phyloP scores from a whole-genome alignment of 2,888 invertebrate genomes.

The Rhagophthalmus giganteus region DNA sequence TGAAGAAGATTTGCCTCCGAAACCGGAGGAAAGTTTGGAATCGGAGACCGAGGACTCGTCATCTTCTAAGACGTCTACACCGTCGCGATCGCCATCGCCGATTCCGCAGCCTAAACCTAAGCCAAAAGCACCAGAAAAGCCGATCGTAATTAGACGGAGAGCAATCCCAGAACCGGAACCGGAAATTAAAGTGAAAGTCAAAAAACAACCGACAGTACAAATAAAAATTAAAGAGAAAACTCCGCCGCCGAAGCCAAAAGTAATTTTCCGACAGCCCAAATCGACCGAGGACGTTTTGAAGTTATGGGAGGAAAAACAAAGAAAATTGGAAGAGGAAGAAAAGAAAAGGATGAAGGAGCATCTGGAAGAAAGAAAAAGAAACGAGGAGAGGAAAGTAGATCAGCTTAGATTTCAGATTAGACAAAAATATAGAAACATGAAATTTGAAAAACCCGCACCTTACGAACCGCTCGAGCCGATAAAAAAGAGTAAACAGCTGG shows the following conservation, averaged over 20 bases:
- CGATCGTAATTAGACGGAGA: constrained; percentile 47
- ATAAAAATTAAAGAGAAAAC: constrained; percentile 28
- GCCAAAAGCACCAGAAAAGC: constrained; percentile 42
- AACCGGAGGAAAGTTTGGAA: constrained; percentile 1
- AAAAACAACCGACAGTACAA: constrained; percentile 40
- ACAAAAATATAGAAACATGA: constrained; percentile 47
- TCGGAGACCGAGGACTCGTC: not conserved
- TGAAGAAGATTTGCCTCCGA: constrained; percentile 44
- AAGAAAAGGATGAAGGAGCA: constrained; percentile 49
- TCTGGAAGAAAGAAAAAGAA: constrained; percentile 45
- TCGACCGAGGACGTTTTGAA: constrained; percentile 47
- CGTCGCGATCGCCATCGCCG: constrained; percentile 16
- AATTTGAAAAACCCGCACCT: constrained; percentile 46
- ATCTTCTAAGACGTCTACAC: constrained; percentile 11
- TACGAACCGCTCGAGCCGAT: constrained; percentile 51
- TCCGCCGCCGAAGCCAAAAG: constrained; percentile 40
- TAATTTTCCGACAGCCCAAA: constrained; percentile 34
- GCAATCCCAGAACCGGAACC: constrained; percentile 45
- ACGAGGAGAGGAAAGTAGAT: constrained; percentile 49
- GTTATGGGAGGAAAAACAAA: constrained; percentile 31
- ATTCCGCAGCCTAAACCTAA: constrained; percentile 19
- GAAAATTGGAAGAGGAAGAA: constrained; percentile 48
- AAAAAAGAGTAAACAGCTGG: constrained; percentile 49
- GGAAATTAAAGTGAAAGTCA: constrained; percentile 45
- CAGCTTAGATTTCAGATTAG: constrained; percentile 47